These are phyloP conservation scores for Casuarius casuarius DNA, from an alignment of 2,113 vertebrate genomes.

Conservation along the genomic window DNA sequence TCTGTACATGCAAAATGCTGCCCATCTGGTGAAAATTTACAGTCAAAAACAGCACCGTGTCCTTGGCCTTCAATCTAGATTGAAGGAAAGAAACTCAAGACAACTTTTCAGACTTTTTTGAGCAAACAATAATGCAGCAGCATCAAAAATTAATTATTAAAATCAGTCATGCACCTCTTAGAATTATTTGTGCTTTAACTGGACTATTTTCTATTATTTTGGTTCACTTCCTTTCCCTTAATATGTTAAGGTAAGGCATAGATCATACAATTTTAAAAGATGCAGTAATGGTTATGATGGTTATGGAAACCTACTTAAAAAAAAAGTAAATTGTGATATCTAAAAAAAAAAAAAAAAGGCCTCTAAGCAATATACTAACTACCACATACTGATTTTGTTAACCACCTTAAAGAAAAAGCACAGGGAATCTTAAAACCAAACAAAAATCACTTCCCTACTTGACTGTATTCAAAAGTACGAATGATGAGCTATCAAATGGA, in stretches of 20 bases:
- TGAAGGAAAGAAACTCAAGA: background rate
- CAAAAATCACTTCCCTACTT: background rate
- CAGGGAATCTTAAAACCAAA: background rate
- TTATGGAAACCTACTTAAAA: background rate
- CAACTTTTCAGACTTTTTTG: background rate
- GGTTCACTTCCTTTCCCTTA: background rate
- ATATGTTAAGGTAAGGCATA: background rate
- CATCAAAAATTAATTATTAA: background rate
- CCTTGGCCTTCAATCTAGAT: slow-evolving; percentile 96
- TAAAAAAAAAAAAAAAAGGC: no score
- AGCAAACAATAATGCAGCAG: background rate
- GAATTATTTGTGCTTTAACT: no score
- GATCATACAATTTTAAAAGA: background rate
- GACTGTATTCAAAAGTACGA: background rate
- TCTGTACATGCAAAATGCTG: slow-evolving; percentile 96
- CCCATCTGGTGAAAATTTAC: slow-evolving; percentile 96
- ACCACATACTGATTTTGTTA: background rate
- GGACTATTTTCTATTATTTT: background rate
- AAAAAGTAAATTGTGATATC: background rate
- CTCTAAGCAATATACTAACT: no score
- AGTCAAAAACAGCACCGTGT: slow-evolving; percentile 96
- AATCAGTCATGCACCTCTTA: background rate
- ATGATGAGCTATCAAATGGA: background rate
- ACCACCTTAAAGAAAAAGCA: background rate
- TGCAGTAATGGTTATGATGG: background rate